Base-by-base conservation (phyloP, 2,888 invertebrate genomes). In the Melanophora roralis region DNA sequence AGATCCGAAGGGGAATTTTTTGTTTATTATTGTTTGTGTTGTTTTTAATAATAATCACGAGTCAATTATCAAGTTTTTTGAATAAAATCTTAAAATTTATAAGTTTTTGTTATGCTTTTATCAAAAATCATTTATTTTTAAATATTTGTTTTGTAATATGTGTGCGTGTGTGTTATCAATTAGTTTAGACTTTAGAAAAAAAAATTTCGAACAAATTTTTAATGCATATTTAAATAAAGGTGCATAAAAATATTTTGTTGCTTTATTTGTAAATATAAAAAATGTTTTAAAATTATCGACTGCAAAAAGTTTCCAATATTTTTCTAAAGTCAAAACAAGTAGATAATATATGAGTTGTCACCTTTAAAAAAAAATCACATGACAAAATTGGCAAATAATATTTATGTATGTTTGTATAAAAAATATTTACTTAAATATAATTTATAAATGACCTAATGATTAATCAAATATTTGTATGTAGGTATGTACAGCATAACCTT, bases 41-140 rank as follows among this genome's bases (percentile, higher is more conserved):
- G 6, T 12, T 23, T 59, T 34, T n/a, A 11, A 36, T 60, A 60
- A 60, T 71, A 27, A 71, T 71, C 49, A 51, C 32, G 55, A 68
- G 27, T 64, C 64, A 69, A 57, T 32, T 47, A 69, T 65, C 40
- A 71, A 64, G 43, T 34, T 51, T 34, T 40, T 16, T 38, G 47
- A 19, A 32, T 45, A n/a, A n/a, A 59, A 12, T 47, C 14, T 59
- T 8, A 14, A 40, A 27, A 19, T 40, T 69, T 9, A 7, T 12
- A 55, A 21, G 14, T 16, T 21, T 38, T 40, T 38, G n/a, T 40
- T 40, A 8, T 7, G 5, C 12, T 16, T 19, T 23, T 7, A 7
- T 43, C 12, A 19, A 19, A 45, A 19, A 0, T 6, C 1, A 40
- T 8, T 19, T 45, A 19, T 45, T 36, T 36, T 36, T 36, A 36